Evolutionary conservation across 2,113 vertebrate genomes (phyloP).

Genomic region (Apeltes quadracus): DNA sequence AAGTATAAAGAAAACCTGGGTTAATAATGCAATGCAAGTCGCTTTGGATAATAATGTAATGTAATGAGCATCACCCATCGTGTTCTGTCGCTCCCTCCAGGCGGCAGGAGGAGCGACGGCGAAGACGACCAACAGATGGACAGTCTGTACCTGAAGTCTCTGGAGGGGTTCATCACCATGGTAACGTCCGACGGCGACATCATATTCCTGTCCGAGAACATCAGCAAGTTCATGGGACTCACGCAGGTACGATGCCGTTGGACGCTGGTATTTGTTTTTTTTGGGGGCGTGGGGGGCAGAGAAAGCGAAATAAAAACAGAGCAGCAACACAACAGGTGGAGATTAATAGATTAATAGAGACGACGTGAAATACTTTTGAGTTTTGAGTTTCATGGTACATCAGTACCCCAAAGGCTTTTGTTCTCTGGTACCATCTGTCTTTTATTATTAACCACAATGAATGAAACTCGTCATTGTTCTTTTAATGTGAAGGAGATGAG

Average conservation of each 20-base stretch:
- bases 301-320: too few relatives aligned
- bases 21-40: too few relatives aligned
- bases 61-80: too few relatives aligned
- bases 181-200: conserved; percentile 98
- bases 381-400: too few relatives aligned
- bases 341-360: not conserved
- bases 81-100: conserved; percentile 32
- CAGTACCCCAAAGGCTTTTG: too few relatives aligned
- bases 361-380: too few relatives aligned
- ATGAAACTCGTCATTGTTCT: not conserved
- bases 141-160: conserved; percentile 90
- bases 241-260: conserved; percentile 87
- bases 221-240: conserved; percentile 98
- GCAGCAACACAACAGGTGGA: not conserved
- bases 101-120: conserved; percentile 16
- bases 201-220: conserved; percentile 97
- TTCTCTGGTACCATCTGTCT: too few relatives aligned
- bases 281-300: too few relatives aligned
- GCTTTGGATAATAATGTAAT: too few relatives aligned
- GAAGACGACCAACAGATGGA: conserved; percentile 74
- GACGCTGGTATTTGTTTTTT: too few relatives aligned
- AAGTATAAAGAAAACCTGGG: too few relatives aligned
- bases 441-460: too few relatives aligned
- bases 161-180: conserved; percentile 96
- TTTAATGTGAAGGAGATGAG: not conserved